Evolutionary conservation across 2,888 invertebrate genomes (phyloP).

Genomic region (Serrognathus titanus): DNA sequence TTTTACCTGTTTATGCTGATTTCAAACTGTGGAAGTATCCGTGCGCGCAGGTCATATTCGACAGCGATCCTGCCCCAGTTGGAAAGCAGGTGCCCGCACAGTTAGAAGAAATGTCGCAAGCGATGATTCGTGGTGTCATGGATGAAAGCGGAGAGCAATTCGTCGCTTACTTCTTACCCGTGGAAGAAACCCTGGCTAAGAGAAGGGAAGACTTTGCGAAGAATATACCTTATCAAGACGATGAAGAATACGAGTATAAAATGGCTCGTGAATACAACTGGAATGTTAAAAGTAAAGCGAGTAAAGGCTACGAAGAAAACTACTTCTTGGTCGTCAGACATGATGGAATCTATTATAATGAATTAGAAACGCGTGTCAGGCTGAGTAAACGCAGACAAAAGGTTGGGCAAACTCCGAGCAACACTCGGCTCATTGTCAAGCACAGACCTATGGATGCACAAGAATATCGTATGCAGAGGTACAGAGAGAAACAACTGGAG

Average conservation of each 20-base stretch:
- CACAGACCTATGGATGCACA: slow-evolving; percentile 81
- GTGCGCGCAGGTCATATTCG: slow-evolving; percentile 97
- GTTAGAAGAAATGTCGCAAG: slow-evolving; percentile 97
- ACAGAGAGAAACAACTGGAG: slow-evolving; percentile 84
- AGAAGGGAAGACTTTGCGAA: slow-evolving; percentile 77
- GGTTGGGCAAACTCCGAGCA: slow-evolving; percentile 56
- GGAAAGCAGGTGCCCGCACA: slow-evolving; percentile 84
- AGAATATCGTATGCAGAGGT: slow-evolving; percentile 83
- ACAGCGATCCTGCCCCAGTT: slow-evolving; percentile 93
- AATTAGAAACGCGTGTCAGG: slow-evolving; percentile 91
- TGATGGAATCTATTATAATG: slow-evolving; percentile 91
- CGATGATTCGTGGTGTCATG: slow-evolving; percentile 99
- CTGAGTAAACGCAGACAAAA: slow-evolving; percentile 89
- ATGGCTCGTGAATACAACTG: slow-evolving; percentile 98
- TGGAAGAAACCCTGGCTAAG: slow-evolving; percentile 87
- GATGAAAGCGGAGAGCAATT: slow-evolving; percentile 99
- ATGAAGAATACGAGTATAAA: slow-evolving; percentile 92
- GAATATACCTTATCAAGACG: slow-evolving; percentile 78
- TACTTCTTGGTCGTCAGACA: slow-evolving; percentile 92
- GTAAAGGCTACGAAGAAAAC: slow-evolving; percentile 73
- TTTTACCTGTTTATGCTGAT: slow-evolving; percentile 88
- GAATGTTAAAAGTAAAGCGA: slow-evolving; percentile 93
- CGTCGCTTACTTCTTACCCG: slow-evolving; percentile 97
- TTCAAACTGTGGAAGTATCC: slow-evolving; percentile 97
- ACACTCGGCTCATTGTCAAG: slow-evolving; percentile 83